A percentile compares a stretch with the other conserved stretches of the same genome.
Conservation (phyloP, 1,140 invertebrate species). For the Zelostemma sp. region DNA sequence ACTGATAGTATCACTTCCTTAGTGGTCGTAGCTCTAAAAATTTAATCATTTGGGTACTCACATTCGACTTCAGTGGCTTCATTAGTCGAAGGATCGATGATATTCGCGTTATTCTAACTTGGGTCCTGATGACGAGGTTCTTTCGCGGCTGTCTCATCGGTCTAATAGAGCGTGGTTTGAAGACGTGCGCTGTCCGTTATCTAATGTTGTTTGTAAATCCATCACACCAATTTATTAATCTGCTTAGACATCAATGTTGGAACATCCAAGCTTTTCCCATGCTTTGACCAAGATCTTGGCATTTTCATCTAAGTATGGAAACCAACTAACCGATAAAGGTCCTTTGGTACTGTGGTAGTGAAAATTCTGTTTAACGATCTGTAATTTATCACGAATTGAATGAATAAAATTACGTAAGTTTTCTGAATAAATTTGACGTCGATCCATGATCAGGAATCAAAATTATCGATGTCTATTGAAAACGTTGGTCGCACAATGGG, state of each 20-base stretch:
- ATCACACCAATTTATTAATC: slow-evolving; percentile 73
- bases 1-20: too few relatives aligned
- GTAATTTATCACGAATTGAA: slow-evolving; percentile 13
- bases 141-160: slow-evolving; percentile 76
- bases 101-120: slow-evolving; percentile 79
- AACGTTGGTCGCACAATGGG: too few relatives aligned
- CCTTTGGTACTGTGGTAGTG: slow-evolving; percentile 73
- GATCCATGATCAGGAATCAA: too few relatives aligned
- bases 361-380: slow-evolving; percentile 60
- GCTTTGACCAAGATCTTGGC: slow-evolving; percentile 72
- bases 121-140: slow-evolving; percentile 80
- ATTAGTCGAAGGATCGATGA: slow-evolving; percentile 80
- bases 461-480: too few relatives aligned
- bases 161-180: slow-evolving; percentile 79
- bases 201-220: slow-evolving; percentile 73
- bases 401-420: too few relatives aligned
- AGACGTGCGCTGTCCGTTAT: slow-evolving; percentile 77
- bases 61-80: too few relatives aligned
- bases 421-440: too few relatives aligned
- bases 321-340: slow-evolving; percentile 75
- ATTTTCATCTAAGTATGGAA: slow-evolving; percentile 74
- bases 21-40: slow-evolving; percentile 58
- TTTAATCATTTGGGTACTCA: slow-evolving; percentile 63
- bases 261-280: slow-evolving; percentile 73
- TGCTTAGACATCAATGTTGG: slow-evolving; percentile 72